A percentile compares a stretch with the other conserved stretches of the same genome.
phyloP scores from a whole-genome alignment of 2,888 invertebrate genomes.

The Meteorus colon region DNA sequence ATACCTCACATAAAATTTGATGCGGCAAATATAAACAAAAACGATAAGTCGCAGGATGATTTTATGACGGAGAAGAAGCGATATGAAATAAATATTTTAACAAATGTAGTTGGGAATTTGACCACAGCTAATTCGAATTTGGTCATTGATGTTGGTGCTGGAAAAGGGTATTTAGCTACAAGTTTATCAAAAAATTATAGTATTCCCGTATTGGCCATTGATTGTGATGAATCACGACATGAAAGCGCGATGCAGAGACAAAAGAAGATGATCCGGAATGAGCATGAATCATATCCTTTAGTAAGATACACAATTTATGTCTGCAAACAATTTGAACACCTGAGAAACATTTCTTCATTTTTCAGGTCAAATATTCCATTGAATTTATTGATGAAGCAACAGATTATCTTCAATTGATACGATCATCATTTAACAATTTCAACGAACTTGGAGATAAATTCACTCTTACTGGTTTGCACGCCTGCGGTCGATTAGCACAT shows the following conservation, averaged over 20 bases:
- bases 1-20: conserved; percentile 71
- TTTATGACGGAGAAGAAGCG: conserved; percentile 88
- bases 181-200: conserved; percentile 80
- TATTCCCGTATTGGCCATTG: conserved; percentile 86
- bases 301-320: conserved; percentile 50
- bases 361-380: conserved; percentile 63
- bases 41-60: conserved; percentile 68
- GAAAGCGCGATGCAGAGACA: conserved; percentile 78
- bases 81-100: conserved; percentile 77
- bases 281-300: conserved; percentile 57
- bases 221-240: conserved; percentile 82
- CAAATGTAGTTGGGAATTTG: conserved; percentile 57
- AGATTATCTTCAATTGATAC: conserved; percentile 60
- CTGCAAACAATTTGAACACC: not conserved
- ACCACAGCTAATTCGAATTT: conserved; percentile 53
- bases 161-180: conserved; percentile 88
- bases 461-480: conserved; percentile 84
- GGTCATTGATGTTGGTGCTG: conserved; percentile 88
- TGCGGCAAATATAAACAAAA: not conserved
- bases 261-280: conserved; percentile 52
- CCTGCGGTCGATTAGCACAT: conserved; percentile 89
- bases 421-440: conserved; percentile 57
- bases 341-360: conserved; percentile 11
- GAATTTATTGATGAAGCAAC: conserved; percentile 63
- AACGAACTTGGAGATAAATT: conserved; percentile 55